phyloP scores from a whole-genome alignment of 92 coral and sea anemone genomes.

The Bergia sp. region DNA sequence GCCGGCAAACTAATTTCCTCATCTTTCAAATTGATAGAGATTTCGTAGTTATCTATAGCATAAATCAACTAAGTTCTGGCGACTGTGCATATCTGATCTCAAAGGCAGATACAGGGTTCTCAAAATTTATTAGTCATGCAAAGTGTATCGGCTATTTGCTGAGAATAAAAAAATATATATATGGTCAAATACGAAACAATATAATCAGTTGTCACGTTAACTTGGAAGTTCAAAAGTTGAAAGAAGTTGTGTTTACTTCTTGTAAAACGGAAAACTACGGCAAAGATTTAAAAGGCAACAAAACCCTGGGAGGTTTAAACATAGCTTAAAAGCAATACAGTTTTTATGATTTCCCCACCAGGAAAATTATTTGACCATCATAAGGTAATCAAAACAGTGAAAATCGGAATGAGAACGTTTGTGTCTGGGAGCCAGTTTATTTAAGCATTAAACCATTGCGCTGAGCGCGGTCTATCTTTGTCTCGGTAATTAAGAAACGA shows the following conservation, averaged over 20 bases:
- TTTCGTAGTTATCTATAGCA: background rate
- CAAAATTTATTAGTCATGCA: background rate
- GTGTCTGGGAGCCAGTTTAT: conserved; percentile 46
- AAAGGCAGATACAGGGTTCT: background rate
- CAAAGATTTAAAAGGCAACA: background rate
- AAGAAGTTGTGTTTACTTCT: conserved; percentile 7
- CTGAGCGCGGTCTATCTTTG: background rate
- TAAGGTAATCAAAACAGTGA: conserved; percentile 45
- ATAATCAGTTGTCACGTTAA: background rate
- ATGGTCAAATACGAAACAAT: background rate
- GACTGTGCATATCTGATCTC: background rate
- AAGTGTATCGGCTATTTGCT: background rate
- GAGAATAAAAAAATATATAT: background rate
- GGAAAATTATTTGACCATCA: conserved; percentile 50
- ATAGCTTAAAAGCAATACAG: conserved; percentile 17
- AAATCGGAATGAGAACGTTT: conserved; percentile 15
- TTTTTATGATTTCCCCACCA: conserved; percentile 42
- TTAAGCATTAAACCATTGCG: conserved; percentile 36
- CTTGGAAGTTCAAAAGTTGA: background rate
- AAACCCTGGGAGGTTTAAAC: conserved; percentile 34
- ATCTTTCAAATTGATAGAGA: background rate
- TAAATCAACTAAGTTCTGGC: background rate
- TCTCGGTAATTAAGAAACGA: conserved; percentile 41
- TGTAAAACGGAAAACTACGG: background rate
- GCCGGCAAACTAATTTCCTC: background rate